Percentiles rank a stretch among this genome's conserved stretches.
Evolutionary conservation across 1,140 invertebrate genomes (phyloP).

Genomic region (Magallana angulata): DNA sequence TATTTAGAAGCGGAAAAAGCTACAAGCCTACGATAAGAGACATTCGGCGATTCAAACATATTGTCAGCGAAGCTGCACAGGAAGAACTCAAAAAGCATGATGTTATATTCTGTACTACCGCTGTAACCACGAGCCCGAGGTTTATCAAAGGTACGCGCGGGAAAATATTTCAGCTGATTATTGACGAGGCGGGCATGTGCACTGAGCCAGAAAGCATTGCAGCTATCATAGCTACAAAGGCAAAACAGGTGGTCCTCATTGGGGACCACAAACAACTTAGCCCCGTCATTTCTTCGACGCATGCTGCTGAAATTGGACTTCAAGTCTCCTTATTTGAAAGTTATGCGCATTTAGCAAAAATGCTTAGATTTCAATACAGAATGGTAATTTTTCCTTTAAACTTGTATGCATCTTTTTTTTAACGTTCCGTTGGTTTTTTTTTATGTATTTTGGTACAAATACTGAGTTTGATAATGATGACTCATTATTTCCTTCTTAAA

Average conservation of each 20-base stretch:
- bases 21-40: constrained; percentile 7
- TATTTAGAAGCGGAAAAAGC: not conserved
- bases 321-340: constrained; percentile 74
- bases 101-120: constrained; percentile 63
- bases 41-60: constrained; percentile 54
- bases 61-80: constrained; percentile 53
- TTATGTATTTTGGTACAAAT: not conserved
- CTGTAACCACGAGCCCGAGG: constrained; percentile 56
- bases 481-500: constrained; percentile 25
- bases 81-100: constrained; percentile 60
- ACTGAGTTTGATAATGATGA: not conserved
- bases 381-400: constrained; percentile 67
- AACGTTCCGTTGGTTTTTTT: not conserved
- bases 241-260: constrained; percentile 76
- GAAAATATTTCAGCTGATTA: constrained; percentile 68
- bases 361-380: constrained; percentile 73
- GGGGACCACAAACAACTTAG: constrained; percentile 76
- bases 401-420: not conserved
- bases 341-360: constrained; percentile 60
- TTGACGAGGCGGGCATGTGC: constrained; percentile 76
- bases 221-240: constrained; percentile 68
- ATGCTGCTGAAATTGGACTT: constrained; percentile 69
- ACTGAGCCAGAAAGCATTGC: constrained; percentile 75
- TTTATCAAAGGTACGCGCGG: constrained; percentile 43
- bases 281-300: constrained; percentile 69